phyloP scores from a whole-genome alignment of 2,888 invertebrate genomes.

The Rhamphomyia laevipes region DNA sequence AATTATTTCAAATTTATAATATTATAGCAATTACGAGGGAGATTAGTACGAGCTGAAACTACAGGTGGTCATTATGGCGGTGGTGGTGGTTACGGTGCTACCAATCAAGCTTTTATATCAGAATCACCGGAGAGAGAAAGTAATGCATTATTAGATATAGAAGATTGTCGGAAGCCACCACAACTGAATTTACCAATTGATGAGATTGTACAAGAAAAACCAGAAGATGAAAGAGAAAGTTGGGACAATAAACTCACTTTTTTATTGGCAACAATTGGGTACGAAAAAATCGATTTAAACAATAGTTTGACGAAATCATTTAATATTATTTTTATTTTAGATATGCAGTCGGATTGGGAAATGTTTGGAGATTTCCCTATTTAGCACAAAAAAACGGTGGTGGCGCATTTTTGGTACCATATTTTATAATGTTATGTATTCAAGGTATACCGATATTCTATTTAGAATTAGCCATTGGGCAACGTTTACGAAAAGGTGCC shows the following conservation, averaged over 20 bases:
- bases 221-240: constrained; percentile 68
- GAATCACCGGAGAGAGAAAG: constrained; percentile 32
- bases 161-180: constrained; percentile 37
- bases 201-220: constrained; percentile 54
- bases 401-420: constrained; percentile 93
- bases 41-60: constrained; percentile 58
- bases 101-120: constrained; percentile 64
- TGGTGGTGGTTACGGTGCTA: constrained; percentile 63
- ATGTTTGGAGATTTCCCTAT: constrained; percentile 93
- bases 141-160: constrained; percentile 24
- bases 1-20: too few relatives aligned
- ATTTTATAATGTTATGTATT: constrained; percentile 87
- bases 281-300: constrained; percentile 8
- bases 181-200: constrained; percentile 39
- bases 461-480: constrained; percentile 89
- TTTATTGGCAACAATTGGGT: constrained; percentile 80
- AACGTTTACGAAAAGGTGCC: constrained; percentile 82
- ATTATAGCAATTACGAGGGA: constrained; percentile 57
- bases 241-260: constrained; percentile 92
- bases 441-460: constrained; percentile 96
- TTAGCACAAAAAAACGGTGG: constrained; percentile 91
- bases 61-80: constrained; percentile 49
- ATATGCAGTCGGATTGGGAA: constrained; percentile 88
- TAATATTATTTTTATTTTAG: constrained; percentile 18
- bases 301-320: background rate